These are phyloP conservation scores for Halcyon smyrnensis DNA, from an alignment of 2,797 vertebrate species.

Conservation along the genomic window DNA sequence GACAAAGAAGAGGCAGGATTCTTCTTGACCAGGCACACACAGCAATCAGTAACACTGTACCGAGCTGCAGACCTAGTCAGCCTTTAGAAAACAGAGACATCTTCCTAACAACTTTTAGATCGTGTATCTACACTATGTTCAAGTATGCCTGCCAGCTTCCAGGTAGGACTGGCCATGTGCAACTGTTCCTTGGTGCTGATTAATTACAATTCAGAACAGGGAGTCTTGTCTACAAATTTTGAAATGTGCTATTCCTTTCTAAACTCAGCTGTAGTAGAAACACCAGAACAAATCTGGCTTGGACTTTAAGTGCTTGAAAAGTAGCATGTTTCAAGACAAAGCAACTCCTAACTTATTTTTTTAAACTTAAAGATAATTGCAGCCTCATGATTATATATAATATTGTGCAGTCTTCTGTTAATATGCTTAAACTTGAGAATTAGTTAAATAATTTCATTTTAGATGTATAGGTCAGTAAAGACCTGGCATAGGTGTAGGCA, in stretches of 20 bases:
- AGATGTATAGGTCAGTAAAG: not conserved
- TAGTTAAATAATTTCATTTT: not conserved
- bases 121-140: rapidly evolving
- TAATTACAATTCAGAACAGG: not conserved
- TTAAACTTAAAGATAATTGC: not conserved
- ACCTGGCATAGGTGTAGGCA: not conserved
- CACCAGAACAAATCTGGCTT: not conserved
- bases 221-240: not conserved
- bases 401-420: not conserved
- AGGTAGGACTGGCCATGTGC: not conserved
- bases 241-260: not conserved
- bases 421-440: not conserved
- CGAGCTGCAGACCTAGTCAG: not conserved
- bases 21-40: not conserved
- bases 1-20: not conserved
- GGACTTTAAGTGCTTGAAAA: not conserved
- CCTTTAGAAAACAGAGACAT: not conserved
- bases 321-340: not conserved
- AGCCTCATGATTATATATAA: not conserved
- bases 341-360: not conserved
- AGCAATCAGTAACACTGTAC: not conserved
- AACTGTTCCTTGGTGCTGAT: not conserved
- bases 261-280: not conserved
- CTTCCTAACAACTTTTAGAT: not conserved
- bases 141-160: not conserved